These are phyloP conservation scores for Pangasianodon hypophthalmus DNA, from an alignment of 2,113 vertebrate species.

Conservation along the genomic window DNA sequence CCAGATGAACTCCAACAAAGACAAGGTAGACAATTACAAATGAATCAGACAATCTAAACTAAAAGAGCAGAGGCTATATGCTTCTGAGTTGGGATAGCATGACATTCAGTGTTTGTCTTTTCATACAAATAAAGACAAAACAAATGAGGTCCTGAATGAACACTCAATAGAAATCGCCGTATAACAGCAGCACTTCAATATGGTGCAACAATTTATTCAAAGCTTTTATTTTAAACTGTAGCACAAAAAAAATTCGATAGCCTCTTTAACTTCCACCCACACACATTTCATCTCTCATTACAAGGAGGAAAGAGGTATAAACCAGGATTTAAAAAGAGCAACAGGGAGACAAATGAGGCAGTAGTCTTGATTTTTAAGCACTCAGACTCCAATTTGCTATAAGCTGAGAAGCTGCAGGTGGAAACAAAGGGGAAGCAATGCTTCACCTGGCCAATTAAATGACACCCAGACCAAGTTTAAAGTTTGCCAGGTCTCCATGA, in stretches of 20 bases:
- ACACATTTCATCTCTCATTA: not conserved
- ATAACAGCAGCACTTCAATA: not conserved
- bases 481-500: conserved; percentile 34
- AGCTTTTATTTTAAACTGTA: not conserved
- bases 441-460: conserved; percentile 60
- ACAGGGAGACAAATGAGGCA: conserved; percentile 50
- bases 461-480: conserved; percentile 44
- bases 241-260: not conserved
- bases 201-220: not conserved
- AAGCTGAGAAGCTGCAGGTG: conserved; percentile 36
- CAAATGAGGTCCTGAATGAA: not conserved
- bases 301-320: not conserved
- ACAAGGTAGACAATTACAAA: not conserved
- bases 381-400: conserved; percentile 51
- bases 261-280: not conserved
- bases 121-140: not conserved
- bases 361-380: conserved; percentile 45
- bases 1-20: not conserved
- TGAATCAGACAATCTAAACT: not conserved
- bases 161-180: not conserved
- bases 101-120: not conserved
- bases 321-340: conserved; percentile 29
- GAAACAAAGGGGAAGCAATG: conserved; percentile 13
- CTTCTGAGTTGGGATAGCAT: not conserved
- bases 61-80: not conserved